A percentile compares a stretch with the other conserved stretches of the same genome.
Conservation (phyloP, 2,888 invertebrate species). For the Ferrisia virgata region DNA sequence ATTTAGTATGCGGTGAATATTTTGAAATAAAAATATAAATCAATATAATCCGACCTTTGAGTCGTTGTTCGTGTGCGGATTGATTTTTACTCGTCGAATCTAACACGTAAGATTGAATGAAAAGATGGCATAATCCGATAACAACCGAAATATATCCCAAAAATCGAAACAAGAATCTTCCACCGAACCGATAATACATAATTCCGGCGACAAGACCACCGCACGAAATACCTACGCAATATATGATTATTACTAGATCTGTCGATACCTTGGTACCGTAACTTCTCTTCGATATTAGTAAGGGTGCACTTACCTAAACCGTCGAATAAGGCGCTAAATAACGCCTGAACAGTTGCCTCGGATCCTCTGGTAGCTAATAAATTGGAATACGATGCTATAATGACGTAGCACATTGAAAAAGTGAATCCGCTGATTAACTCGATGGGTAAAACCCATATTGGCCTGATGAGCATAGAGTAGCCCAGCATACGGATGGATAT, state of each 20-base stretch:
- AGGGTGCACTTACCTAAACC: conserved; percentile 69
- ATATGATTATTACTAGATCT: too few species aligned
- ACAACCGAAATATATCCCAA: conserved; percentile 69
- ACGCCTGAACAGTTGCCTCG: conserved; percentile 82
- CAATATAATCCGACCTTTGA: not conserved
- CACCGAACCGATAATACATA: conserved; percentile 64
- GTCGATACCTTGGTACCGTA: too few species aligned
- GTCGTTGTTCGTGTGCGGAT: not conserved
- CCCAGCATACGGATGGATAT: conserved; percentile 77
- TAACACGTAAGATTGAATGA: conserved; percentile 56
- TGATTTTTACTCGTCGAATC: not conserved
- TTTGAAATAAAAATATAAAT: not conserved
- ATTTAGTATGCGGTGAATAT: not conserved
- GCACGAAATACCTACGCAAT: conserved; percentile 65
- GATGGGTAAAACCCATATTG: conserved; percentile 80
- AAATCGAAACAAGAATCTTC: conserved; percentile 66
- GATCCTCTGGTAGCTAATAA: conserved; percentile 78
- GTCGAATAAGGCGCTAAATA: conserved; percentile 83
- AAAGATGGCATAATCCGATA: conserved; percentile 60
- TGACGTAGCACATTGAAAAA: conserved; percentile 81
- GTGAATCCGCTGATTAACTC: conserved; percentile 85
- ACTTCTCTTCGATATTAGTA: not conserved
- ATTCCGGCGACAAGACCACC: conserved; percentile 77
- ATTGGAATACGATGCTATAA: conserved; percentile 85
- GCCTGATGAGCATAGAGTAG: conserved; percentile 74